These are phyloP conservation scores for Xenopus borealis DNA, from an alignment of 2,113 vertebrate genomes.

Conservation along the genomic window DNA sequence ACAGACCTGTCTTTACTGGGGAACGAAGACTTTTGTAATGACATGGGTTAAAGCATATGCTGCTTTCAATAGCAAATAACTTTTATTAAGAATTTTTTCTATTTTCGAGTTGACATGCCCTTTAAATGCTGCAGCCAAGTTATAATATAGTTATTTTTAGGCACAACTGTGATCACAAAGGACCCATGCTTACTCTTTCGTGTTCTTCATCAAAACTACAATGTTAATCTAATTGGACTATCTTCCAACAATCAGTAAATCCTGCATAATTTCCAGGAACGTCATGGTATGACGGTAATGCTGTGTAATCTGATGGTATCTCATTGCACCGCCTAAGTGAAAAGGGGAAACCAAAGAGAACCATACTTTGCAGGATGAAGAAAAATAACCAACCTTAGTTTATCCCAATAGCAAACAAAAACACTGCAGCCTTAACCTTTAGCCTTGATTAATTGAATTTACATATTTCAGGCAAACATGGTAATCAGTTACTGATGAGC, in stretches of 20 bases:
- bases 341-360: slow-evolving; percentile 48
- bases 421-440: slow-evolving; percentile 67
- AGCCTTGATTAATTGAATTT: slow-evolving; percentile 74
- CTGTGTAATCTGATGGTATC: background rate
- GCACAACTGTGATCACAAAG: slow-evolving; percentile 1
- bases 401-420: slow-evolving; percentile 55
- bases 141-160: slow-evolving; percentile 6
- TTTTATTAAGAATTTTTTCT: too few species aligned
- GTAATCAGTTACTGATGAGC: slow-evolving; percentile 75
- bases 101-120: too few species aligned
- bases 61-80: too few species aligned
- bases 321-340: background rate
- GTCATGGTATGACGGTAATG: background rate
- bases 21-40: too few species aligned
- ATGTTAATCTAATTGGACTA: slow-evolving; percentile 16
- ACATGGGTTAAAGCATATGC: too few species aligned
- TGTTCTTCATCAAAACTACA: slow-evolving; percentile 1
- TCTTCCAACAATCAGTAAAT: slow-evolving; percentile 13
- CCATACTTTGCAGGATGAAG: slow-evolving; percentile 51
- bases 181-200: background rate
- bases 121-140: background rate
- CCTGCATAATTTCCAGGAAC: background rate
- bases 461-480: slow-evolving; percentile 63
- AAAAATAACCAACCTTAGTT: slow-evolving; percentile 60
- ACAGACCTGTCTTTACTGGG: too few species aligned